Base-by-base conservation (phyloP, 2,888 invertebrate species). In the Anagyrus pseudococci region DNA sequence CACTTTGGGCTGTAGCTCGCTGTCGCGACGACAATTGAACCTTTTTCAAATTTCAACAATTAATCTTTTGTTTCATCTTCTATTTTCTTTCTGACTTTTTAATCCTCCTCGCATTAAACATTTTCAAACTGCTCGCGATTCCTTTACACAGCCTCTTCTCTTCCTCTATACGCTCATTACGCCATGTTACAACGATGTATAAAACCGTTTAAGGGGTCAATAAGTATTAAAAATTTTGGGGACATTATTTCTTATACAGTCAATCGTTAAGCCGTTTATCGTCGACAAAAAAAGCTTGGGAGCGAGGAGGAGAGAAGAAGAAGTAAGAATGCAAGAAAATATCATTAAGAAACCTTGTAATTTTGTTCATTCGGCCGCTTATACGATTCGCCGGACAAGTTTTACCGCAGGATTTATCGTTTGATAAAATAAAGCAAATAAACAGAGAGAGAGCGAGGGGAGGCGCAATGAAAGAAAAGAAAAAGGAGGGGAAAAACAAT, bases 351-450 rank as follows among this genome's bases (percentile, higher is more conserved):
- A 75, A 79, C 77, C 79, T 79, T 79, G 78, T 78, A 80, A 79
- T 80, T 80, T 79, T 79, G 77, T 77, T 79, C 74, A 77, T 79
- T 78, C 75, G 77, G 76, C 79, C 78, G 79, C 79, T 77, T 75
- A 15, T 8, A 76, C 75, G 73, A 78, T 78, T 70, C 69, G 68
- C 69, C 68, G 67, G 69, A 46, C 40, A 67, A 71, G 72, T 71
- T 6, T 75, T 70, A 75, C 77, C 78, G 71, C 76, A 76, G 69
- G 71, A 77, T 75, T 78, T 75, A 77, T 77, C 75, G 74, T 71
- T 70, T 70, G 70, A 71, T 71, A 71, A 70, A 69, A 69, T 69
- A 57, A 67, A 69, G 68, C 67, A 63, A 67, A 54, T 67, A 67
- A 6, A 43, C 41, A 8, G 2, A 3, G 49, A 29, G 29, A 29